phyloP scores from a whole-genome alignment of 2,113 vertebrate species.

The Carassius gibelio region DNA sequence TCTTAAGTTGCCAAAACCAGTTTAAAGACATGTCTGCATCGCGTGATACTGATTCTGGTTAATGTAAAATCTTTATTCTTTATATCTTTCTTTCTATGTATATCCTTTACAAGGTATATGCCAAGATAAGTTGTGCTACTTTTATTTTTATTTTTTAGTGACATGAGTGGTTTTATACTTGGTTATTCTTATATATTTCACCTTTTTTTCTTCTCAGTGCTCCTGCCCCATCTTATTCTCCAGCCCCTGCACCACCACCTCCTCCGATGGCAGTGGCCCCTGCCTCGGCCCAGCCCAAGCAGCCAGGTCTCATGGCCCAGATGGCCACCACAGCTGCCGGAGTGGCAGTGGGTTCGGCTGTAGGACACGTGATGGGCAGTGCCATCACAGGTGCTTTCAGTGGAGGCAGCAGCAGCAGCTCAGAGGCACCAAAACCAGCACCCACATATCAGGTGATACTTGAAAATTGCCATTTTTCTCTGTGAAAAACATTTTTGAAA shows the following conservation, averaged over 20 bases:
- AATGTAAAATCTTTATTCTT: background rate
- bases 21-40: background rate
- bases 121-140: background rate
- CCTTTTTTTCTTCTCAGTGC: constrained; percentile 41
- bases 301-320: constrained; percentile 90
- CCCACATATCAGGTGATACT: constrained; percentile 75
- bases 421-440: constrained; percentile 78
- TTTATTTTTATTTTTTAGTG: background rate
- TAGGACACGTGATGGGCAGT: constrained; percentile 86
- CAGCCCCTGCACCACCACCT: constrained; percentile 66
- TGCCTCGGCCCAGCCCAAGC: constrained; percentile 74
- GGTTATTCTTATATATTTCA: background rate
- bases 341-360: constrained; percentile 88
- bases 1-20: constrained; percentile 6
- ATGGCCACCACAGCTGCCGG: constrained; percentile 91
- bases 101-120: background rate
- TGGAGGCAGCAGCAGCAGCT: constrained; percentile 76
- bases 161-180: background rate
- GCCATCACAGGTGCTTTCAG: constrained; percentile 86
- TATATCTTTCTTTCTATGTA: too few species aligned
- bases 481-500: background rate
- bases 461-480: background rate
- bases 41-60: background rate
- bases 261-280: constrained; percentile 74
- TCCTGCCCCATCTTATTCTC: constrained; percentile 61